Conservation (phyloP, 2,797 vertebrate genomes). For the Crocodylus rhombifer region DNA sequence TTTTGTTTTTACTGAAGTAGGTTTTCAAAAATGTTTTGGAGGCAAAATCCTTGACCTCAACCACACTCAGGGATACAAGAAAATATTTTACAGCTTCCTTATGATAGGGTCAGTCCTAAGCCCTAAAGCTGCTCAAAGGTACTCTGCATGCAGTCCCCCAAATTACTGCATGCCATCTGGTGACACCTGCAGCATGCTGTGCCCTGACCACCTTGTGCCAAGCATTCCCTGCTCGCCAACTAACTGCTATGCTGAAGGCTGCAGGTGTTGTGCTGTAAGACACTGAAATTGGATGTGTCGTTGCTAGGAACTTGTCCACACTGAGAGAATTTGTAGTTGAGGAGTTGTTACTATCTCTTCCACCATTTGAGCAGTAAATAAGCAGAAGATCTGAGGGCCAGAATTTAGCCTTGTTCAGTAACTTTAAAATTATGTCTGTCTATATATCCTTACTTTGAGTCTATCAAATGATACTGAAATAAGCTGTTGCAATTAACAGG, state of each 20-base stretch:
- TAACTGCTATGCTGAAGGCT: neutral
- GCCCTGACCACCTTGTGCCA: neutral
- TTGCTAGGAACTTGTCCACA: neutral
- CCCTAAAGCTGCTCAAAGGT: neutral
- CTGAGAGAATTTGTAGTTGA: neutral
- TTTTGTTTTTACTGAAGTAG: neutral
- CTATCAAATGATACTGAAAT: too few relatives aligned
- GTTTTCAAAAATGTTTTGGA: neutral
- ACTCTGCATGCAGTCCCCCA: neutral
- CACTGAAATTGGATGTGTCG: neutral
- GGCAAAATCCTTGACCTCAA: neutral
- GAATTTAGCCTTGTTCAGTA: too few relatives aligned
- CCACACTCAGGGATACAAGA: too few relatives aligned
- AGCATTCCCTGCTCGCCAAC: neutral
- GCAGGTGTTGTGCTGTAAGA: neutral
- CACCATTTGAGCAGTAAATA: neutral
- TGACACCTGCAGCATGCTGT: fast-evolving
- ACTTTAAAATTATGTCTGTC: too few relatives aligned
- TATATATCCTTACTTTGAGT: too few relatives aligned
- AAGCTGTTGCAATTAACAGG: too few relatives aligned
- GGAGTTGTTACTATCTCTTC: neutral
- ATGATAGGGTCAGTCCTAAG: neutral
- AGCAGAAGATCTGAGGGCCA: neutral
- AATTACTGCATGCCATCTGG: neutral
- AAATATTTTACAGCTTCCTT: neutral